Conservation (phyloP, 2,888 invertebrate species). For the Sinotaia quadrata region DNA sequence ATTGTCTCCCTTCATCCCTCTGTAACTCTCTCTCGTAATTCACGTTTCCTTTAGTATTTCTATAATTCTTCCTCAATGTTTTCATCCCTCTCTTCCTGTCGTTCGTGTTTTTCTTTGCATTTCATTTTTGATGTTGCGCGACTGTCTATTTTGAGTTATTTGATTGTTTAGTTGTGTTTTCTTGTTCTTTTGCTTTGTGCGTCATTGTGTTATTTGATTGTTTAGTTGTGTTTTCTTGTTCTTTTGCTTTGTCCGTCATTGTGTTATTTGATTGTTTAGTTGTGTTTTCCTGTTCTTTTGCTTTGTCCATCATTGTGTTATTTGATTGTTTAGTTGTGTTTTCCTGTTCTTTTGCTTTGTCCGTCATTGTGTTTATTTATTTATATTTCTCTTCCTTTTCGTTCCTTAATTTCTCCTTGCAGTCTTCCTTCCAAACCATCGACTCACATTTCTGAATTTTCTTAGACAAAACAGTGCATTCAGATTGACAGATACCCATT, state of each 20-base stretch:
- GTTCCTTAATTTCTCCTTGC: neutral
- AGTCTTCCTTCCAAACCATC: too few relatives aligned
- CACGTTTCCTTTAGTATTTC: neutral
- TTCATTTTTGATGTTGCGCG: too few relatives aligned
- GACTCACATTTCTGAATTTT: too few relatives aligned
- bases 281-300: neutral
- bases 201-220: neutral
- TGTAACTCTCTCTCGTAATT: neutral
- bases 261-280: neutral
- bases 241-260: neutral
- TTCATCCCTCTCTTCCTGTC: neutral
- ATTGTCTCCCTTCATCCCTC: neutral
- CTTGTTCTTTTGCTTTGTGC: neutral
- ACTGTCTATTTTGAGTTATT: too few relatives aligned
- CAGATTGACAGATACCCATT: too few relatives aligned
- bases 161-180: neutral
- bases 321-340: neutral
- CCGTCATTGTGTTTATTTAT: neutral
- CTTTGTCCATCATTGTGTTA: neutral
- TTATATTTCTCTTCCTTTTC: neutral
- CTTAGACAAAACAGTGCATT: too few relatives aligned
- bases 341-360: neutral
- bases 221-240: neutral
- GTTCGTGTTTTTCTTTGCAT: too few relatives aligned
- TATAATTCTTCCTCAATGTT: neutral